Percentiles rank a stretch among this genome's conserved stretches.
phyloP scores from a whole-genome alignment of 2,113 vertebrate genomes.

The Megaceryle maxima region DNA sequence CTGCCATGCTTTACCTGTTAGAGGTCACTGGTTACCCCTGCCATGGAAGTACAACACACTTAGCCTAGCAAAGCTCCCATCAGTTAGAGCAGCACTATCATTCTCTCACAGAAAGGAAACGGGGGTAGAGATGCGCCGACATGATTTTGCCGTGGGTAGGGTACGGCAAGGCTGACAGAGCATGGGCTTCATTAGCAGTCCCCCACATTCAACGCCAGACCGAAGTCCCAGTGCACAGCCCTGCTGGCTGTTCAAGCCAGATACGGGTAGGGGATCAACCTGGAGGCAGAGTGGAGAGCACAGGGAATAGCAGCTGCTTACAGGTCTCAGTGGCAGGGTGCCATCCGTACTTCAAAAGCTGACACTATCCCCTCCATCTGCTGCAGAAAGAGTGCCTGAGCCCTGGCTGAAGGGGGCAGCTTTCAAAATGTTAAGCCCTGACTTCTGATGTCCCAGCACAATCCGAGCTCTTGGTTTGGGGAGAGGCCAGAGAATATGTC shows the following conservation, averaged over 20 bases:
- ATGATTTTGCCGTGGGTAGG: neutral
- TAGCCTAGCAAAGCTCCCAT: neutral
- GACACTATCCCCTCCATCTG: neutral
- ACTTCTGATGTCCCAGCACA: neutral
- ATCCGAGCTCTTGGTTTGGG: neutral
- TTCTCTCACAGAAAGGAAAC: neutral
- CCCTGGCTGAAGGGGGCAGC: neutral
- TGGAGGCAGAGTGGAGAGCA: neutral
- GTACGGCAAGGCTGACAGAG: neutral
- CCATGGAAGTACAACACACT: neutral
- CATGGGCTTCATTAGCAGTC: neutral
- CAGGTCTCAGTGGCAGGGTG: neutral
- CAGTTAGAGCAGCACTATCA: neutral
- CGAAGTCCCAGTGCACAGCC: neutral
- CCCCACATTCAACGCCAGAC: neutral
- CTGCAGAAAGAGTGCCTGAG: neutral
- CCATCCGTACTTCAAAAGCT: fast-evolving
- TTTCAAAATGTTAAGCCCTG: neutral
- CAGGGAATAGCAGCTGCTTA: neutral
- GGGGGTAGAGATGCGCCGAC: neutral
- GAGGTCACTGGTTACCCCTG: neutral
- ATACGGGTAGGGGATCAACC: neutral
- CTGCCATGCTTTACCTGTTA: neutral
- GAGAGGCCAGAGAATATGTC: neutral
- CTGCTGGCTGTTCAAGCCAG: neutral